These are phyloP conservation scores for Tachystola acroxantha DNA, from an alignment of 2,888 invertebrate species.

Conservation along the genomic window DNA sequence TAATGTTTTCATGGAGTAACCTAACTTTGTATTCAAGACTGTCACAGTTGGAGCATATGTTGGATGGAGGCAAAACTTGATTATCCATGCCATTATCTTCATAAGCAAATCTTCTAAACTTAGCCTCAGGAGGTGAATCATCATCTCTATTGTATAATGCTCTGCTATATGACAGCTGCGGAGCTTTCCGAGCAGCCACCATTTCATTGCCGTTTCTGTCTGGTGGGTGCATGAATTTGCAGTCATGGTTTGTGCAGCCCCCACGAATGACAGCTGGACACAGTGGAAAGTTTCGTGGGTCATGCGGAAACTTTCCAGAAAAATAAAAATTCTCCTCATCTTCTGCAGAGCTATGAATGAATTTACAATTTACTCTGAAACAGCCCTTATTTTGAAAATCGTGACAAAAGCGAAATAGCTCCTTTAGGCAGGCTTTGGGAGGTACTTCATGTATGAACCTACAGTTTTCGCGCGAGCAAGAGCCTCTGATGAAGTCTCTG, in stretches of 20 bases:
- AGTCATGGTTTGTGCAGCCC: constrained; percentile 72
- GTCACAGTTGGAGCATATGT: constrained; percentile 59
- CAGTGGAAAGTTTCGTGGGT: constrained; percentile 55
- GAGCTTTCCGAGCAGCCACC: constrained; percentile 26
- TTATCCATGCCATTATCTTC: constrained; percentile 51
- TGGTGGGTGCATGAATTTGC: constrained; percentile 48
- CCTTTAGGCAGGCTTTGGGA: constrained; percentile 48
- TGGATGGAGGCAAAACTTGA: constrained; percentile 41
- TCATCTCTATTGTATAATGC: constrained; percentile 54
- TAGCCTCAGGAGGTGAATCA: constrained; percentile 63
- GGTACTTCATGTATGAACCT: constrained; percentile 62
- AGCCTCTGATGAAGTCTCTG: constrained; percentile 71
- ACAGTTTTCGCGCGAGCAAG: constrained; percentile 75
- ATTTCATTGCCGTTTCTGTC: constrained; percentile 40
- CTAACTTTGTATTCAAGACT: constrained; percentile 59
- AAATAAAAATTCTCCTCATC: constrained; percentile 84
- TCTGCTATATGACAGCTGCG: constrained; percentile 38
- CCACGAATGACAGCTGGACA: constrained; percentile 81
- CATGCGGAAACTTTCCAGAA: constrained; percentile 79
- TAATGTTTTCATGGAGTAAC: constrained; percentile 67
- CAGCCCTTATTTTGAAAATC: constrained; percentile 84
- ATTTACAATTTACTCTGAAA: constrained; percentile 81
- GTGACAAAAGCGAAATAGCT: constrained; percentile 75
- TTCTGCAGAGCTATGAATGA: constrained; percentile 83
- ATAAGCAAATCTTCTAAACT: constrained; percentile 54